A percentile compares a stretch with the other conserved stretches of the same genome.
These are phyloP conservation scores for Phenganax marumi DNA, from an alignment of 92 coral and sea anemone species.

Conservation along the genomic window DNA sequence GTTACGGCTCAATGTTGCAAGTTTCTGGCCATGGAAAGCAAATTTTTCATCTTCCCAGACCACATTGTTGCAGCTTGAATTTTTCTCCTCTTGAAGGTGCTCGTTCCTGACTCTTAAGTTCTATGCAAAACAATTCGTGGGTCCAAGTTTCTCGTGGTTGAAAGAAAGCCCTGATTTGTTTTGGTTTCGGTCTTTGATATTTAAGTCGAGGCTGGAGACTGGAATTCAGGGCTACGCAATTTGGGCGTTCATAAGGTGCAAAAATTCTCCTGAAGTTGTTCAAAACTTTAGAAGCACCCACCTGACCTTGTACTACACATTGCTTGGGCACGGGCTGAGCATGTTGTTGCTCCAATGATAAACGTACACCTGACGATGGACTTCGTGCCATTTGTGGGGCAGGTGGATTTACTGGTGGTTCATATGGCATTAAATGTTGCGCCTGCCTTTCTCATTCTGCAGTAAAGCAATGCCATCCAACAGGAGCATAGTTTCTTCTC, in stretches of 20 bases:
- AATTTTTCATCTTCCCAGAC: neutral
- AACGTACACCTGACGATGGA: too few species aligned
- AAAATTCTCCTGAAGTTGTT: slow-evolving; percentile 37
- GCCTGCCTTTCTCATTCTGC: too few species aligned
- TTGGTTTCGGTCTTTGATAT: neutral
- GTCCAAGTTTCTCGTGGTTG: slow-evolving; percentile 43
- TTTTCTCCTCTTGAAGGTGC: neutral
- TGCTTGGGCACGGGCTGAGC: neutral
- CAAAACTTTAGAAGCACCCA: slow-evolving; percentile 15
- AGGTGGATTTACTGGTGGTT: too few species aligned
- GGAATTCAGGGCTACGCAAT: neutral
- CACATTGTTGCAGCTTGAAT: neutral
- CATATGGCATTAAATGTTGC: too few species aligned
- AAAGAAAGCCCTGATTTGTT: neutral
- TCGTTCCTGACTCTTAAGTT: neutral
- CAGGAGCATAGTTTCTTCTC: too few species aligned
- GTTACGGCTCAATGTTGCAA: neutral
- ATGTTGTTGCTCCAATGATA: too few species aligned
- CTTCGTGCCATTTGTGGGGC: too few species aligned
- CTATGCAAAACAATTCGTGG: slow-evolving; percentile 40
- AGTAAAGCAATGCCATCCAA: too few species aligned
- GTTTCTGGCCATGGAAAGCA: neutral
- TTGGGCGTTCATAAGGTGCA: slow-evolving; percentile 38
- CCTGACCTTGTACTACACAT: neutral
- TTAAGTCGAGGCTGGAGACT: neutral